Evolutionary conservation across 2,113 vertebrate species (phyloP).

Genomic region (Sturnira hondurensis): DNA sequence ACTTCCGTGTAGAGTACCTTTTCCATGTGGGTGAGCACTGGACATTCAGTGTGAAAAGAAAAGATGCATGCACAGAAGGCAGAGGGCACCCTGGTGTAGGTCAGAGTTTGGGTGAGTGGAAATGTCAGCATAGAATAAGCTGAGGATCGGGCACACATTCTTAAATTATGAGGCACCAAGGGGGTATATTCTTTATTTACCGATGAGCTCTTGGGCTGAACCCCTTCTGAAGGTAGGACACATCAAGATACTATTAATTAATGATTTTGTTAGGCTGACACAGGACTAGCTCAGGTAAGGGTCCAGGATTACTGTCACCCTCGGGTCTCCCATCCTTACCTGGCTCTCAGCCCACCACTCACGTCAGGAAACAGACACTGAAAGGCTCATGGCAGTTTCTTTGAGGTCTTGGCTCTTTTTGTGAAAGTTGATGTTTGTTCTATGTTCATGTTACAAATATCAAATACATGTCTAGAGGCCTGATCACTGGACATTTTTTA

Average conservation of each 20-base stretch:
- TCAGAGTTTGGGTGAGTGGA: conserved; percentile 45
- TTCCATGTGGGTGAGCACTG: conserved; percentile 65
- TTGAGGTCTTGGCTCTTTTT: not conserved
- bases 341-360: not conserved
- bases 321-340: not conserved
- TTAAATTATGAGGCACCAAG: conserved; percentile 53
- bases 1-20: conserved; percentile 70
- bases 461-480: not conserved
- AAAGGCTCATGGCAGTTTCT: not conserved
- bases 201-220: not conserved
- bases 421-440: conserved; percentile 2
- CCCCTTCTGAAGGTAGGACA: not conserved
- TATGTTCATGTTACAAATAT: conserved; percentile 20
- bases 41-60: conserved; percentile 57
- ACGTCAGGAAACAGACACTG: not conserved
- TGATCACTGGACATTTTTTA: not conserved
- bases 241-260: not conserved
- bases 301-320: no score
- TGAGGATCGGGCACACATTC: conserved; percentile 31
- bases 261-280: not conserved
- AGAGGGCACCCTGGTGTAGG: conserved; percentile 55
- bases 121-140: conserved; percentile 54
- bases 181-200: conserved; percentile 30
- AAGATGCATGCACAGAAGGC: conserved; percentile 34
- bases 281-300: not conserved